A percentile compares a stretch with the other conserved stretches of the same genome.
These are phyloP conservation scores for Cistogaster globosa DNA, from an alignment of 2,888 invertebrate genomes.

Conservation along the genomic window DNA sequence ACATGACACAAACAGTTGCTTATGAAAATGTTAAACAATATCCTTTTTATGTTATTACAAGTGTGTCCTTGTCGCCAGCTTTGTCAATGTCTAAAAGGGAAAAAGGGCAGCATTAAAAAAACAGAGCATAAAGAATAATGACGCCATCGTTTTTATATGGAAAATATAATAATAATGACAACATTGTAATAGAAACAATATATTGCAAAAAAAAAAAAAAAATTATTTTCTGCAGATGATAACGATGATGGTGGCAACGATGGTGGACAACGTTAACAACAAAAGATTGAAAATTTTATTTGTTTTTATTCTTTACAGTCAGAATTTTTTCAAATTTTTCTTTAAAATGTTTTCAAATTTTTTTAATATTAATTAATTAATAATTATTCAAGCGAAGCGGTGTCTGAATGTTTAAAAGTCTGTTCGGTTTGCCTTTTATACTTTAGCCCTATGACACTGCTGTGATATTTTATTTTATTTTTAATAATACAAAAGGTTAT, in stretches of 20 bases:
- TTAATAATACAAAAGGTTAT: no score
- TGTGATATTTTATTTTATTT: no score
- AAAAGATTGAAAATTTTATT: conserved; percentile 3
- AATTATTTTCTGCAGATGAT: not conserved
- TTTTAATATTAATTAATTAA: no score
- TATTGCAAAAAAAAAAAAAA: conserved; percentile 6
- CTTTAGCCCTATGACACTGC: no score
- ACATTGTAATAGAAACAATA: conserved; percentile 12
- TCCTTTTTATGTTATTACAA: conserved; percentile 82
- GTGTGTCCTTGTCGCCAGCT: conserved; percentile 81
- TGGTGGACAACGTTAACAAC: conserved; percentile 38
- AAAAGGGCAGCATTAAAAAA: conserved; percentile 32
- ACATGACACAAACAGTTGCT: conserved; percentile 76
- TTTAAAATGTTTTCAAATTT: not conserved
- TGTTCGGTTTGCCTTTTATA: no score
- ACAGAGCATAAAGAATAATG: not conserved
- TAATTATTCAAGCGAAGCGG: not conserved
- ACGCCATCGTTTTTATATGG: conserved; percentile 9
- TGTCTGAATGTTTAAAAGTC: no score
- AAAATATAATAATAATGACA: conserved; percentile 33
- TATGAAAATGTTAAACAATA: conserved; percentile 81
- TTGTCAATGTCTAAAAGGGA: conserved; percentile 78
- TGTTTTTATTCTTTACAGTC: no score
- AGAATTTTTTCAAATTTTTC: not conserved
- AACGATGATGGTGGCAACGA: not conserved